phyloP scores from a whole-genome alignment of 2,113 vertebrate genomes.

The Cyanocitta stelleri region DNA sequence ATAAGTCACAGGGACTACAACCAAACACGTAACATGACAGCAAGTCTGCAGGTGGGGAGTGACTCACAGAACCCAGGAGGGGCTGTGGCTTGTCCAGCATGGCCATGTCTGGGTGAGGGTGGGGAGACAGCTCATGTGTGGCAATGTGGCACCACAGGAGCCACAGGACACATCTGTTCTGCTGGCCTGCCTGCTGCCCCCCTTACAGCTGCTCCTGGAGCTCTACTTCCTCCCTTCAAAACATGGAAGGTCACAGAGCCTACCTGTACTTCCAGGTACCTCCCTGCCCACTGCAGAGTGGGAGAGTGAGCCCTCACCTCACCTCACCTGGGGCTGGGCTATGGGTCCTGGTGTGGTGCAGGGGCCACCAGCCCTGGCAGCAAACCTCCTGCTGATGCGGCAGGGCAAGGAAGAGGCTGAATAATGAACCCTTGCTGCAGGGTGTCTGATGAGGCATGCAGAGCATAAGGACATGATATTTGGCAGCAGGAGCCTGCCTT shows the following conservation, averaged over 20 bases:
- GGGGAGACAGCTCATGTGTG: background rate
- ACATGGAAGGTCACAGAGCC: accelerated
- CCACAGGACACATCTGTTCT: background rate
- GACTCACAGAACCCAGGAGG: background rate
- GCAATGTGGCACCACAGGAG: accelerated
- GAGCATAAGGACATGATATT: background rate
- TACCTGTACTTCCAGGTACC: background rate
- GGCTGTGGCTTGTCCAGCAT: background rate
- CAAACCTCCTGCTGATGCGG: background rate
- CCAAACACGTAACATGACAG: accelerated
- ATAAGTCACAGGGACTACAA: background rate
- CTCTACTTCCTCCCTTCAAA: background rate
- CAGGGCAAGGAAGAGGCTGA: background rate
- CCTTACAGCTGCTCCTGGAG: background rate
- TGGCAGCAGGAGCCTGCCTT: background rate
- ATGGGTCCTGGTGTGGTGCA: accelerated
- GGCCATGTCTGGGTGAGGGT: background rate
- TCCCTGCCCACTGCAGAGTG: background rate
- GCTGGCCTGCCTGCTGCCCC: background rate
- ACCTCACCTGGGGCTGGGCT: accelerated
- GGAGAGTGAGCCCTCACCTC: background rate
- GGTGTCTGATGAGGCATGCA: background rate
- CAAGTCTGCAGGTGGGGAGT: background rate
- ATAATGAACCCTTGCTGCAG: background rate
- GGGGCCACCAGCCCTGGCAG: background rate